Evolutionary conservation across 2,888 invertebrate genomes (phyloP), one percentile per base, ranked within the genome.

Genomic region (Microctonus brassicae): DNA sequence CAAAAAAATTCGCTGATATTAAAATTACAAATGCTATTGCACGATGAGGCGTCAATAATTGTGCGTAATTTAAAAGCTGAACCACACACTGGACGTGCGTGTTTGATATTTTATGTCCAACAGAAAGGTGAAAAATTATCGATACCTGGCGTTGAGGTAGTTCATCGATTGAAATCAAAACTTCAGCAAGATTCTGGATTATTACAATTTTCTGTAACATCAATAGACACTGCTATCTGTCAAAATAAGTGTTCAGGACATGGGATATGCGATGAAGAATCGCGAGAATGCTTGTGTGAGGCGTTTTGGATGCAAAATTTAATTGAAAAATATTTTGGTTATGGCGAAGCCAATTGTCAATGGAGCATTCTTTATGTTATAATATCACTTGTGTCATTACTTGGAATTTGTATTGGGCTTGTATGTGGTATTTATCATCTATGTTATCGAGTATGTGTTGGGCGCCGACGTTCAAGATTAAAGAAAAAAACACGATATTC

Each of bases 231-330:
- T 1, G 91, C 92, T 39, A 91, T 97, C 70, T 98, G 98, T 84
- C 97, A 97, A 82, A 97, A 97, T 88, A 91, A 94, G 87, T 98
- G 98, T 88, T 97, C 97, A 47, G 94, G 90, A 7, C 97, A 98
- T 88, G 98, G 98, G 66, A 90, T 91, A 39, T 98, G 98, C 88
- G 94, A 96, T 86, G 93, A 94, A 83, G 92, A 93, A 78, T 92
- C 95, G 6, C 91, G 97, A 80, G 90, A 92, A 69, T 98, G 97
- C 84, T 91, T 94, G 81, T 98, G 97, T 88, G 96, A 97, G 88
- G 95, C 97, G 22, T 97, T 97, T 90, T 98, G 98, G 98, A 97
- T 97, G 96, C 94, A 96, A 88, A 94, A 95, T 85, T 89, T 94
- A 39, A 89, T 94, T 75, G 90, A 91, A 62, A 90, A 91, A 72